Evolutionary conservation across 2,888 invertebrate species (phyloP).

Genomic region (Palloptera scutellata): DNA sequence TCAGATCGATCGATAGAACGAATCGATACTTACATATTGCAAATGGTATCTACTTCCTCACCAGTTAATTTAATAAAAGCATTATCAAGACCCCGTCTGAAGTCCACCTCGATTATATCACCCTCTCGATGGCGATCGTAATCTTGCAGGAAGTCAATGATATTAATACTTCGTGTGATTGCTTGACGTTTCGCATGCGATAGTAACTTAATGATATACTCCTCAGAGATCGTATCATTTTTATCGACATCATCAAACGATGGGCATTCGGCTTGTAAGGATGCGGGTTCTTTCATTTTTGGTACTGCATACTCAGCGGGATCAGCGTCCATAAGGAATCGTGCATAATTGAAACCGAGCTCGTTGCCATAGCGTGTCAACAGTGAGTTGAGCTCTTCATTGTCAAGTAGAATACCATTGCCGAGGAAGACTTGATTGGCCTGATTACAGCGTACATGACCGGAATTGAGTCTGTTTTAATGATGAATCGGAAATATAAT

Average conservation of each 20-base stretch:
- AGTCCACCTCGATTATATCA: conserved; percentile 72
- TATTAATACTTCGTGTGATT: conserved; percentile 72
- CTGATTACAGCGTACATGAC: conserved; percentile 75
- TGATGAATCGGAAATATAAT: neutral
- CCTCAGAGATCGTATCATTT: conserved; percentile 64
- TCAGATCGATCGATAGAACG: no score
- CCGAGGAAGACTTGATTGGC: conserved; percentile 76
- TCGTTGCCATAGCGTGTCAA: conserved; percentile 77
- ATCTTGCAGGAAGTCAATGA: conserved; percentile 71
- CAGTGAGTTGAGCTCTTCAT: conserved; percentile 73
- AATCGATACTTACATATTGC: conserved; percentile 71
- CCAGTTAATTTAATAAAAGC: conserved; percentile 73
- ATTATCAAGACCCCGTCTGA: conserved; percentile 74
- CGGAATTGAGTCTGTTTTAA: conserved; percentile 70
- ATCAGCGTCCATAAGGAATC: conserved; percentile 72
- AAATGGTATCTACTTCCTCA: conserved; percentile 74
- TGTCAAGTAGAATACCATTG: conserved; percentile 73
- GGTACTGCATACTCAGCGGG: conserved; percentile 60
- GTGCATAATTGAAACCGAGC: conserved; percentile 77
- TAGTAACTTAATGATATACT: conserved; percentile 71
- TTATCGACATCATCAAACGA: conserved; percentile 65
- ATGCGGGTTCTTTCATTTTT: conserved; percentile 41
- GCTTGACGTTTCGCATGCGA: conserved; percentile 78
- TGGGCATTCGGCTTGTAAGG: conserved; percentile 43
- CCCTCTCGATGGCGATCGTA: conserved; percentile 73